Conservation (phyloP, 2,888 invertebrate species). For the Orthosia incerta region DNA sequence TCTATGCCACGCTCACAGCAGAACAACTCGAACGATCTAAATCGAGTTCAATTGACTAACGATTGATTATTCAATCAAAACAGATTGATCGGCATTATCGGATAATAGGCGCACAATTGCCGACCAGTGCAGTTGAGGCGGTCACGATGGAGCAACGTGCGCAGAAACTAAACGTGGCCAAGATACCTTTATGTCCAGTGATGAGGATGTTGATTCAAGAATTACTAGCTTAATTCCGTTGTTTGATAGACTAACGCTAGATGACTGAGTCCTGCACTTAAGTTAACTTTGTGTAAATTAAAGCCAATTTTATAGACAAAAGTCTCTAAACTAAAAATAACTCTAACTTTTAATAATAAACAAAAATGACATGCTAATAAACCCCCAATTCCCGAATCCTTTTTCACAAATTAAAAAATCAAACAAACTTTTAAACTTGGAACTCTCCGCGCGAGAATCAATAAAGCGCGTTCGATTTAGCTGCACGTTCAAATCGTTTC, state of each 20-base stretch:
- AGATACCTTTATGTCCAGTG: slow-evolving; percentile 9
- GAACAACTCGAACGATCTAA: slow-evolving; percentile 69
- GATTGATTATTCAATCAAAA: slow-evolving; percentile 90
- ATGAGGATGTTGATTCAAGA: not conserved
- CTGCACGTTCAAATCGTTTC: slow-evolving; percentile 80
- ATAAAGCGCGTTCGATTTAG: slow-evolving; percentile 81
- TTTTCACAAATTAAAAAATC: slow-evolving; percentile 32
- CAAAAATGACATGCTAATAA: slow-evolving; percentile 24
- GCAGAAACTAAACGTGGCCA: slow-evolving; percentile 48
- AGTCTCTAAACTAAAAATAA: not conserved
- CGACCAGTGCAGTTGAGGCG: slow-evolving; percentile 68
- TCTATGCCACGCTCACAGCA: slow-evolving; percentile 59
- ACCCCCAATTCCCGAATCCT: not conserved
- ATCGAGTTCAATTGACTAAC: slow-evolving; percentile 89
- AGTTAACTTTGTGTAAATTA: not conserved
- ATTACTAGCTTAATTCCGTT: not conserved
- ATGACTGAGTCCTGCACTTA: not conserved
- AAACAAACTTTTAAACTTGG: slow-evolving; percentile 50
- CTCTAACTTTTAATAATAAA: not conserved
- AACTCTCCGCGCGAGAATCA: slow-evolving; percentile 74
- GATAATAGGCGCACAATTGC: slow-evolving; percentile 83
- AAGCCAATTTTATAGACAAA: too few relatives aligned
- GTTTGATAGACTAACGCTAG: not conserved
- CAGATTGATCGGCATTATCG: slow-evolving; percentile 90
- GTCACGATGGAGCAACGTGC: slow-evolving; percentile 67